These are phyloP conservation scores for Hippolais icterina DNA, from an alignment of 2,113 vertebrate genomes.

Conservation along the genomic window DNA sequence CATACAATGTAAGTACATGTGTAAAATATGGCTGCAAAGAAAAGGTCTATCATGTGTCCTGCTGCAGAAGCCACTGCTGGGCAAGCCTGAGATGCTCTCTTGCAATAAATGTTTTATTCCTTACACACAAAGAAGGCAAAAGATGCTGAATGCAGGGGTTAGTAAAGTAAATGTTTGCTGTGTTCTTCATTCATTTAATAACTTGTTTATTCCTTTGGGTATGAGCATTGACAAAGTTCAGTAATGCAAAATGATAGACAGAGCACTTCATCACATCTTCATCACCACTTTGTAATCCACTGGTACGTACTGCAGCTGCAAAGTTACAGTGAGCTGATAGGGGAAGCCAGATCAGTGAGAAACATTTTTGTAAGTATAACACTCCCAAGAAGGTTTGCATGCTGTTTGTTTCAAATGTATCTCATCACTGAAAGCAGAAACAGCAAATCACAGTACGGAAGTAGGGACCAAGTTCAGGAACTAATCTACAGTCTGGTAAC, in stretches of 20 bases:
- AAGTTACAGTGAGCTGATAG: neutral
- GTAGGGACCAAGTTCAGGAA: neutral
- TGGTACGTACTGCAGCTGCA: neutral
- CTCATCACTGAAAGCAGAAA: neutral
- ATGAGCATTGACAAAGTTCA: neutral
- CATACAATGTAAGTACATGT: fast-evolving
- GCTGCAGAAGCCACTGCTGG: neutral
- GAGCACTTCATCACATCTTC: neutral
- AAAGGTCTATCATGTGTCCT: neutral
- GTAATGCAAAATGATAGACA: neutral
- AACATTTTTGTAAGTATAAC: neutral
- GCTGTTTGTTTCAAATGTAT: neutral
- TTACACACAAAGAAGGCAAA: neutral
- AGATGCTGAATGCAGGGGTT: neutral
- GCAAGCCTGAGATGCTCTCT: neutral
- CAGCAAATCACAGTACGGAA: neutral
- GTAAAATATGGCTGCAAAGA: neutral
- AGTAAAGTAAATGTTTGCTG: neutral
- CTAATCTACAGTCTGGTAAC: neutral
- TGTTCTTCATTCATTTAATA: neutral
- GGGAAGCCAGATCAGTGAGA: neutral
- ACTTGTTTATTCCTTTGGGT: neutral
- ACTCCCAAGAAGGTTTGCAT: neutral
- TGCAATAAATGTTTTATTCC: neutral
- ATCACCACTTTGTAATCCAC: neutral